Percentiles rank a stretch among this genome's conserved stretches.
Conservation (phyloP, 2,797 vertebrate genomes). For the Platalea minor region DNA sequence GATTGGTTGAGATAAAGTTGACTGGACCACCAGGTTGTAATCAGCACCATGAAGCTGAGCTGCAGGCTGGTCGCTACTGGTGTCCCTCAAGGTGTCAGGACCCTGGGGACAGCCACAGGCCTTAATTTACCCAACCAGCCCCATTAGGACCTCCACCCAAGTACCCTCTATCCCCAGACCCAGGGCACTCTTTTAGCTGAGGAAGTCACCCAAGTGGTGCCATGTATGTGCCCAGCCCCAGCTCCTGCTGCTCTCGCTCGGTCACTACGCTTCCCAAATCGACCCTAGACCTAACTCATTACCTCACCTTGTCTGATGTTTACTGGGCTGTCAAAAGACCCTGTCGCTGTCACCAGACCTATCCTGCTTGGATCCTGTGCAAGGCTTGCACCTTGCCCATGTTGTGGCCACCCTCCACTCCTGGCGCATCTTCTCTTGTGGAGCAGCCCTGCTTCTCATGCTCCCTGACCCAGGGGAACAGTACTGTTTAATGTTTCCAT, state of each 20-base stretch:
- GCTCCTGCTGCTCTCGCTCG: background rate
- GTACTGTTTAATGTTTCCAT: background rate
- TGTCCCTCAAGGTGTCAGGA: background rate
- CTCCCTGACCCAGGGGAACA: background rate
- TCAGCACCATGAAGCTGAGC: background rate
- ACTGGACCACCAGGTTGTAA: background rate
- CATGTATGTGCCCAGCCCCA: background rate
- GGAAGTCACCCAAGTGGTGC: background rate
- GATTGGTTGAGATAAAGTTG: background rate
- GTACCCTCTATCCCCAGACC: too few species aligned
- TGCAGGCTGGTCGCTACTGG: background rate
- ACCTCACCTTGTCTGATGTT: too few species aligned
- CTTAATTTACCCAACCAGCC: background rate
- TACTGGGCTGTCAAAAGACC: background rate
- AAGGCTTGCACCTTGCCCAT: too few species aligned
- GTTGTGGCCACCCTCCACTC: background rate
- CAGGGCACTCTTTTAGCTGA: background rate
- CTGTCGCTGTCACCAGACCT: background rate
- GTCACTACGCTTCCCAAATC: background rate
- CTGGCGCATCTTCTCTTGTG: background rate
- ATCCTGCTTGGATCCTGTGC: background rate
- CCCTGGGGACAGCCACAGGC: background rate
- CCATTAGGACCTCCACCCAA: background rate
- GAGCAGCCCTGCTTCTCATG: background rate
- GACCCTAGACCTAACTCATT: background rate